Evolutionary conservation across 2,888 invertebrate genomes (phyloP), one percentile per base, ranked within the genome.

Genomic region (Pterostichus niger): DNA sequence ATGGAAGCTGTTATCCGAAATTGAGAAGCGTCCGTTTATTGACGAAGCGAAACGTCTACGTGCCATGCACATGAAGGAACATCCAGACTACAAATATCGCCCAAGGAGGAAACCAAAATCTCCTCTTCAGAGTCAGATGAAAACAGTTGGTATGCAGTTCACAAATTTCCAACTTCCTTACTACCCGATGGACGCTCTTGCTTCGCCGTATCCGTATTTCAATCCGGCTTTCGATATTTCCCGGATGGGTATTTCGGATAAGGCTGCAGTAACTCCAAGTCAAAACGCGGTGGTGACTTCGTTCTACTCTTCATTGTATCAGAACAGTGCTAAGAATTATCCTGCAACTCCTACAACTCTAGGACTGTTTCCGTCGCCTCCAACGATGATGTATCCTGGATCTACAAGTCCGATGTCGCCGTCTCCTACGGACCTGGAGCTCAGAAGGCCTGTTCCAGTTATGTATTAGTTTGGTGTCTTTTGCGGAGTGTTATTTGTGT

Each of bases 1-100:
- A 89, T 98, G 98, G 98, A 98, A 98, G 89, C 89, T 96, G 85
- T 90, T 98, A 4, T 93, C 95, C 0, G 98, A 98, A 88, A 91
- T 93, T 85, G 96, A 97, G 86, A 98, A 98, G 89, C 91, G 97
- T 84, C 98, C 98, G 0, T 98, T 98, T 90, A 98, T 98, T 86
- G 98, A 98, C 88, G 98, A 98, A 90, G 98, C 98, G 0, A 98
- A 98, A 89, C 91, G 97, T 54, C 90, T 98, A 84, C 92, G 98
- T 6, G 95, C 96, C 0, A 90, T 95, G 87, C 96, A 98, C 92
- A 97, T 96, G 96, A 96, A 96, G 90, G 96, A 97, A 88, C 96
- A 97, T 88, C 97, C 97, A 0, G 96, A 97, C 88, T 97, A 97
- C 91, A 97, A 97, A 90, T 97, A 97, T 91, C 91, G 96, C 81